A percentile compares a stretch with the other conserved stretches of the same genome.
Evolutionary conservation across 2,888 invertebrate genomes (phyloP).

Genomic region (Blera fallax): DNA sequence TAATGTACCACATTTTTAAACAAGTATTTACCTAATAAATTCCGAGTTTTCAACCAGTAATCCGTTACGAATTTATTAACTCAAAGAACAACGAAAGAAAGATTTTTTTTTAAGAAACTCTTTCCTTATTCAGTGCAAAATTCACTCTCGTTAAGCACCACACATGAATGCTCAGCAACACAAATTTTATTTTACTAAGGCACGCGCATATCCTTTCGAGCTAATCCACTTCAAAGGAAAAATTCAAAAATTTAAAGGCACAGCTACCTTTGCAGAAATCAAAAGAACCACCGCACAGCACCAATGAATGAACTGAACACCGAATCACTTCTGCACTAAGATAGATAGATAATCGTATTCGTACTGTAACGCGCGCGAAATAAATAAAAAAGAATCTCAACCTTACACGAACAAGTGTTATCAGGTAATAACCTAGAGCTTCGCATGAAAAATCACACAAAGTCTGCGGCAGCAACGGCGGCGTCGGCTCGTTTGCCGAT

Average conservation of each 20-base stretch:
- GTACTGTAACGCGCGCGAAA: constrained; percentile 31
- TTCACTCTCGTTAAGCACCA: not conserved
- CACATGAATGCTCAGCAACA: not conserved
- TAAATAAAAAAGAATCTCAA: constrained; percentile 52
- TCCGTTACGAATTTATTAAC: not conserved
- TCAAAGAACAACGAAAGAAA: not conserved
- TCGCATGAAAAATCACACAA: constrained; percentile 42
- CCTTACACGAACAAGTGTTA: constrained; percentile 70
- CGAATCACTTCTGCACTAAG: constrained; percentile 1
- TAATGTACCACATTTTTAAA: not conserved
- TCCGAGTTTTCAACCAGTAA: not conserved
- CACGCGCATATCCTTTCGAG: not conserved
- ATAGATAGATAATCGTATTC: not conserved
- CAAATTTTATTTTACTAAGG: not conserved
- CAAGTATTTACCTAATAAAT: constrained; percentile 13
- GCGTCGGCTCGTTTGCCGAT: constrained; percentile 16
- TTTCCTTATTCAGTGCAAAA: not conserved
- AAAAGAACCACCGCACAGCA: not conserved
- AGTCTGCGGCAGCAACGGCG: constrained; percentile 27
- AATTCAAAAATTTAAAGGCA: not conserved
- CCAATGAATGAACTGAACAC: constrained; percentile 10
- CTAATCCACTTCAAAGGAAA: not conserved
- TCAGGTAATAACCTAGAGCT: constrained; percentile 66
- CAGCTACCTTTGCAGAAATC: not conserved
- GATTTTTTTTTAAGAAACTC: not conserved